Evolutionary conservation across 2,113 vertebrate species (phyloP).

Genomic region (Amphilophus citrinellus): DNA sequence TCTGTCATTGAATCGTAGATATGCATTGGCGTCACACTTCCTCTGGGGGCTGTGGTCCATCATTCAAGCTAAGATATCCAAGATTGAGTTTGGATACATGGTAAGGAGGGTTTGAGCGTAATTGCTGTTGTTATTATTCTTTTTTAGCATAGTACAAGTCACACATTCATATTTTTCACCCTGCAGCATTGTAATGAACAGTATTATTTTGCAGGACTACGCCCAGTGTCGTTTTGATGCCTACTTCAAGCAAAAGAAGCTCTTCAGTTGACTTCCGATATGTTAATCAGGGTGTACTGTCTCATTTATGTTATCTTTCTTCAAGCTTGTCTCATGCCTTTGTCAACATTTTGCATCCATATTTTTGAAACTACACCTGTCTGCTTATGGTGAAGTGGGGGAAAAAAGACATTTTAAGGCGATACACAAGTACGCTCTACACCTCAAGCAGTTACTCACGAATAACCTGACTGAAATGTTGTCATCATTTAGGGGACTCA

Average conservation of each 20-base stretch:
- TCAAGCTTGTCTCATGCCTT: neutral
- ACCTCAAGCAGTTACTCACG: neutral
- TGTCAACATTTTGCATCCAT: neutral
- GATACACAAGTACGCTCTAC: neutral
- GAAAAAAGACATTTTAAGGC: neutral
- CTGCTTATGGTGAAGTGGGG: neutral
- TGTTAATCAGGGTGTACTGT: neutral
- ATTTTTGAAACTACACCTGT: conserved; percentile 24
- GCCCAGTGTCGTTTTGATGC: conserved; percentile 89
- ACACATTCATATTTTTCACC: neutral
- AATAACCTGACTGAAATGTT: neutral
- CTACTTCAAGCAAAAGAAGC: conserved; percentile 86
- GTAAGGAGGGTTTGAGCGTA: conserved; percentile 66
- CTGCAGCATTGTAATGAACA: neutral
- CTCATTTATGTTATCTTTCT: neutral
- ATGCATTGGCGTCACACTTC: conserved; percentile 92
- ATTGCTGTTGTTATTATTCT: neutral
- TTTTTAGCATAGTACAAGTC: neutral
- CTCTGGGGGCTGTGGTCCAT: conserved; percentile 97
- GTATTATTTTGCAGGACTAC: conserved; percentile 84
- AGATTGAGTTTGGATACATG: conserved; percentile 95
- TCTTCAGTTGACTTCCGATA: conserved; percentile 61
- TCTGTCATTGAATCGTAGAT: conserved; percentile 75
- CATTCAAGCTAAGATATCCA: conserved; percentile 93
- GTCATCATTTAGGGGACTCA: neutral